Base-by-base conservation (phyloP, 1,140 invertebrate species). In the Habropoda laboriosa region DNA sequence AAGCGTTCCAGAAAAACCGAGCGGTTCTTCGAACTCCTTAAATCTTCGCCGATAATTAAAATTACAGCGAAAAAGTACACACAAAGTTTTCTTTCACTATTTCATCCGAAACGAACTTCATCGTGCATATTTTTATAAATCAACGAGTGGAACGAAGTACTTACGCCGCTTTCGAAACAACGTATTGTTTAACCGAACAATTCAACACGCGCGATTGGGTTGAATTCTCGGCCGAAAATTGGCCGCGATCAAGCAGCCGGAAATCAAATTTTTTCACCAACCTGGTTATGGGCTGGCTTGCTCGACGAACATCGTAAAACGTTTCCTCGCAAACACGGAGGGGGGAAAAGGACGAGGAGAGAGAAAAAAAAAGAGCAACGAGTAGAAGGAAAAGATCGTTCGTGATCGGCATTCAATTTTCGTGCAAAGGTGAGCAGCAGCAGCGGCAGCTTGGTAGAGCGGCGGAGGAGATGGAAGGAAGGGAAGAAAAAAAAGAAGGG, bases 331-430 rank as follows among this genome's bases (percentile, higher is more conserved):
- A 18, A 58, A 32, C 21, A 38, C 12, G 45, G 27, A 21, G 27
- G 30, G n/a, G 12, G 35, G 42, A 10, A 32, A 45, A 13, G 0
- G 16, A 12, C 6, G 10, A 24, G 13, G 16, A 47, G 60, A 38
- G 27, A 68, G 1, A 24, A 32, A 35, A 27, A 12, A 16, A 58
- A 67, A 53, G 57, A 51, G 45, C 24, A 51, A 21, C 21, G 21
- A 49, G 49, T 8, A 18, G 61, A 51, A 57, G 58, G 40, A 57
- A 73, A 45, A 42, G 53, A 24, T 13, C 10, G 49, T 74, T 75
- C 71, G 71, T 57, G 77, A 79, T 75, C 61, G 71, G 77, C 51
- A 77, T 77, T 68, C 49, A 60, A 71, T 71, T 77, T 77, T 68
- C 64, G 53, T 58, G 74, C 47, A 58, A 30, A n/a, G n/a, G n/a